A percentile compares a stretch with the other conserved stretches of the same genome.
Conservation (phyloP, 2,888 invertebrate species). For the Nemapogon koenigi region DNA sequence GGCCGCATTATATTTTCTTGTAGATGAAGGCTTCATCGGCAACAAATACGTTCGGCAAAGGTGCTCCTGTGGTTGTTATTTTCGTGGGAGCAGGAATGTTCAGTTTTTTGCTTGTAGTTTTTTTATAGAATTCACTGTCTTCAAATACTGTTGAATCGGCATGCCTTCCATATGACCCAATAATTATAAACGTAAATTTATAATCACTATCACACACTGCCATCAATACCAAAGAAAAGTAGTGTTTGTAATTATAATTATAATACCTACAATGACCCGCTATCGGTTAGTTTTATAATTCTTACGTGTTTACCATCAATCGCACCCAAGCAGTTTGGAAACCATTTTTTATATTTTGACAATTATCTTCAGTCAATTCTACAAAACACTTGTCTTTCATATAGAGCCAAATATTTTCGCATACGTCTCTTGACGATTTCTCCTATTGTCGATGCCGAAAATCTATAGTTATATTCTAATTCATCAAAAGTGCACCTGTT, state of each 20-base stretch:
- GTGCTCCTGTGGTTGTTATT: not conserved
- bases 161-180: not conserved
- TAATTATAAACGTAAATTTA: not conserved
- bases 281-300: constrained; percentile 3
- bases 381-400: not conserved
- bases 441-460: constrained; percentile 4
- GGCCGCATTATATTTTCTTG: not conserved
- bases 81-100: not conserved
- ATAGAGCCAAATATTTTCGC: constrained; percentile 1
- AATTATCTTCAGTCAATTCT: constrained; percentile 3
- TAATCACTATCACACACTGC: constrained; percentile 8
- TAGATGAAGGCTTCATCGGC: not conserved
- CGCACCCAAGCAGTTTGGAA: constrained; percentile 1
- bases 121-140: not conserved
- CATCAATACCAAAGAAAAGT: constrained; percentile 9
- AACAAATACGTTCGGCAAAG: not conserved
- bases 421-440: constrained; percentile 3
- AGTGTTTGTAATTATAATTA: not conserved
- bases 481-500: constrained; percentile 2
- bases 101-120: not conserved
- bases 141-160: not conserved
- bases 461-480: constrained; percentile 1
- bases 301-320: constrained; percentile 1
- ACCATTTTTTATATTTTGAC: constrained; percentile 4
- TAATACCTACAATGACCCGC: constrained; percentile 5